Percentiles rank a stretch among this genome's conserved stretches.
phyloP scores from a whole-genome alignment of 2,797 vertebrate species.

The Holocentrus rufus region DNA sequence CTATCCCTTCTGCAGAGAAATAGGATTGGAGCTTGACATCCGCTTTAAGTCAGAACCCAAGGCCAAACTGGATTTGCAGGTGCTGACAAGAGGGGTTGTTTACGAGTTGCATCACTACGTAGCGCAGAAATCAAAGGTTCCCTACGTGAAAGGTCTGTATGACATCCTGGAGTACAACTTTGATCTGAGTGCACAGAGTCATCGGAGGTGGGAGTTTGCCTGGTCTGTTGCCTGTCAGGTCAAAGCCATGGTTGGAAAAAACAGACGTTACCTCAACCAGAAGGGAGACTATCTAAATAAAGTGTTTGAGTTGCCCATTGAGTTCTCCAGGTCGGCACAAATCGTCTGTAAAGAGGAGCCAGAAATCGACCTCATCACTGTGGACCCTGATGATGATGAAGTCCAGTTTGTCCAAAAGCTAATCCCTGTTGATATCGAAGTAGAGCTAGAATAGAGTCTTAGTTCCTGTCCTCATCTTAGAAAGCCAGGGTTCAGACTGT shows the following conservation, averaged over 20 bases:
- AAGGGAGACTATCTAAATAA: constrained; percentile 32
- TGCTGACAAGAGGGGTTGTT: constrained; percentile 47
- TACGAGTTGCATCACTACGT: constrained; percentile 57
- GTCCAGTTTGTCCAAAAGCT: constrained; percentile 50
- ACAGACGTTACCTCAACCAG: not conserved
- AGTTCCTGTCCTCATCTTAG: not conserved
- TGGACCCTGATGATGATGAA: not conserved
- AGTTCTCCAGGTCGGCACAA: not conserved
- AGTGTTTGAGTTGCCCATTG: constrained; percentile 50
- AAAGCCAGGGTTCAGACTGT: not conserved
- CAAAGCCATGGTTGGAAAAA: constrained; percentile 43
- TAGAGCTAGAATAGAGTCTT: constrained; percentile 33
- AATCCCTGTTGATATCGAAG: constrained; percentile 60
- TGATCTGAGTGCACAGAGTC: constrained; percentile 47
- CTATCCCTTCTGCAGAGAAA: constrained; percentile 31
- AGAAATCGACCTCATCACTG: not conserved
- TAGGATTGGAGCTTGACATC: constrained; percentile 35
- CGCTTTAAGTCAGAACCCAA: not conserved
- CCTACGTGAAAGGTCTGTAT: constrained; percentile 47
- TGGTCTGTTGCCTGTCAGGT: constrained; percentile 53
- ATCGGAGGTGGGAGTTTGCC: constrained; percentile 54
- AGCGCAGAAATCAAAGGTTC: not conserved
- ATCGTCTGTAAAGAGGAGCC: constrained; percentile 50
- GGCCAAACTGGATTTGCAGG: constrained; percentile 29
- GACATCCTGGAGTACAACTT: constrained; percentile 65